A percentile compares a stretch with the other conserved stretches of the same genome.
phyloP scores from a whole-genome alignment of 2,888 invertebrate genomes.

The Leptinotarsa juncta region DNA sequence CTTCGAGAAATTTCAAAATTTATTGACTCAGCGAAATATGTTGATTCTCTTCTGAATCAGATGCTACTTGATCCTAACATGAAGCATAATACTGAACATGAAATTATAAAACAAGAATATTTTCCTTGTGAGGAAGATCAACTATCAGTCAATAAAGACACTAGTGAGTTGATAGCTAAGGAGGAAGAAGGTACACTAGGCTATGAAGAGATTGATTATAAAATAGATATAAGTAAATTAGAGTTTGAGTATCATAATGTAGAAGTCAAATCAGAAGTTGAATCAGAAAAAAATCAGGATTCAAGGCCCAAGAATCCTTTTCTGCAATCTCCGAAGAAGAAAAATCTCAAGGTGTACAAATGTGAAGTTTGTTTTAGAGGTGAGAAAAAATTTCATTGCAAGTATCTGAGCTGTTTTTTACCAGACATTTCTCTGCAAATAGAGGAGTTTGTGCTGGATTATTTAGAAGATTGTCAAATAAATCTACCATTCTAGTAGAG shows the following conservation, averaged over 20 bases:
- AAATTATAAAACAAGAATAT: background rate
- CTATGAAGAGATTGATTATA: background rate
- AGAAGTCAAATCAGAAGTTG: slow-evolving; percentile 10
- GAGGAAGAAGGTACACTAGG: background rate
- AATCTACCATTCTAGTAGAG: no score
- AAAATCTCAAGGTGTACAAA: background rate
- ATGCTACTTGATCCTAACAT: background rate
- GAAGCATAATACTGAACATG: background rate
- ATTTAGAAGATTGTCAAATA: no score
- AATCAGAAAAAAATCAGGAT: background rate
- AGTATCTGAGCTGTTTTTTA: no score
- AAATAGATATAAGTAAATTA: slow-evolving; percentile 3
- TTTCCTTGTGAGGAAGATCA: background rate
- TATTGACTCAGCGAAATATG: background rate
- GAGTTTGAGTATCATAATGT: background rate
- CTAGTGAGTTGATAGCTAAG: background rate
- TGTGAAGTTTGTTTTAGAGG: slow-evolving; percentile 13
- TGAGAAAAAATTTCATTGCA: background rate
- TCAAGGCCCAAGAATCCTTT: background rate
- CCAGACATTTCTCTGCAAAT: no score
- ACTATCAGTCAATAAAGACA: no score
- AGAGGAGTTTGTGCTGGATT: no score
- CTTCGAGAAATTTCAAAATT: background rate
- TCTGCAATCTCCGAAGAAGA: background rate
- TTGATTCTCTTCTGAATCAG: background rate